Evolutionary conservation across 2,888 invertebrate species (phyloP).

Genomic region (Meteorus cinctellus): DNA sequence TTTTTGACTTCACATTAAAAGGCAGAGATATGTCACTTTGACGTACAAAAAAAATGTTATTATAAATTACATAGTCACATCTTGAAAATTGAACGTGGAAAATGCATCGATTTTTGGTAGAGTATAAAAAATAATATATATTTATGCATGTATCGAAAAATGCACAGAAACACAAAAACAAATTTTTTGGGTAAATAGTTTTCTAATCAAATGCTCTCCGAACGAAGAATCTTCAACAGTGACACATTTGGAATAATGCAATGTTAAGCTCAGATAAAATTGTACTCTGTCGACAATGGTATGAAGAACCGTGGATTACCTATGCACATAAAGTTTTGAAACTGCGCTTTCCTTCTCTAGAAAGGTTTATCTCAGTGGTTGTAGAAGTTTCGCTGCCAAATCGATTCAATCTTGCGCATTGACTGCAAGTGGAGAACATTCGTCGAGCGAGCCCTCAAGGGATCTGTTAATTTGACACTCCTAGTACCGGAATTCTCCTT

Average conservation of each 20-base stretch:
- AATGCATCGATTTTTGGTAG: conserved; percentile 32
- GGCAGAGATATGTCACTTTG: not conserved
- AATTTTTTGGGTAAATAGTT: conserved; percentile 40
- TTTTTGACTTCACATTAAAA: not conserved
- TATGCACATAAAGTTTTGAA: not conserved
- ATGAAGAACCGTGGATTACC: not conserved
- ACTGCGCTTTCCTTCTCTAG: not conserved
- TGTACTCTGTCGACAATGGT: conserved; percentile 21
- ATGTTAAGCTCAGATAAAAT: not conserved
- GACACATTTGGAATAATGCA: not conserved
- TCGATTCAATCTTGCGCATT: conserved; percentile 24
- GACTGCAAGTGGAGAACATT: conserved; percentile 18
- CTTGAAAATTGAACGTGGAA: not conserved
- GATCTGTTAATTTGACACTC: conserved; percentile 17
- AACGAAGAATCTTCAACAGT: too few species aligned
- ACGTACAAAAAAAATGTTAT: not conserved
- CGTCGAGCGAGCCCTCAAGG: conserved; percentile 9
- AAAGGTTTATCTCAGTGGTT: not conserved
- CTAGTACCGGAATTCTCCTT: conserved; percentile 88
- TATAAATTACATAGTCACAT: not conserved
- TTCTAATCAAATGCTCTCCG: conserved; percentile 35
- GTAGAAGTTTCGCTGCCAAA: not conserved
- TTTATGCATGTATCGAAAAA: conserved; percentile 32
- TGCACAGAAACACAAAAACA: not conserved
- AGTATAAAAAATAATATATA: conserved; percentile 41